These are phyloP conservation scores for Oscheius sp. DNA, from an alignment of 2,888 invertebrate species.

Conservation along the genomic window DNA sequence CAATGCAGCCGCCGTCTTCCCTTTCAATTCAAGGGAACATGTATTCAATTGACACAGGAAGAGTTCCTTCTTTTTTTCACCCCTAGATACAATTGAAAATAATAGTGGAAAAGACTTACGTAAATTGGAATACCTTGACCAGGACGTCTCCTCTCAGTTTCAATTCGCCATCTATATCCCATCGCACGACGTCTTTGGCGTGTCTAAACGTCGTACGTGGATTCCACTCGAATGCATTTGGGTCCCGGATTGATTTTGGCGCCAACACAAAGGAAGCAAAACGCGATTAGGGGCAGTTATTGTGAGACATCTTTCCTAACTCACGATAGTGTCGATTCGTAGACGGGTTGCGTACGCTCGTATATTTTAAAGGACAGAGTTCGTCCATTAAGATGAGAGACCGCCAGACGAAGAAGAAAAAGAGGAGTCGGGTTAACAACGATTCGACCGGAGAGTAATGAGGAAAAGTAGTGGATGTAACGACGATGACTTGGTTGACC, in stretches of 20 bases:
- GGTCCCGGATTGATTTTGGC: conserved; percentile 10
- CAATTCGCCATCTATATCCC: conserved; percentile 71
- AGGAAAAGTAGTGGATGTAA: conserved; percentile 90
- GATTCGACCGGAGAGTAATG: conserved; percentile 86
- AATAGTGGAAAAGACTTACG: conserved; percentile 3
- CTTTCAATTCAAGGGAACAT: conserved; percentile 79
- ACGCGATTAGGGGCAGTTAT: conserved; percentile 7
- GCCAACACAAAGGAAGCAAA: conserved; percentile 14
- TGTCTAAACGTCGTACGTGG: conserved; percentile 32
- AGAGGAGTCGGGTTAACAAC: conserved; percentile 87
- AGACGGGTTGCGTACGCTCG: conserved; percentile 88
- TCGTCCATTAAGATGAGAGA: conserved; percentile 66
- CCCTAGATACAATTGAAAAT: neutral
- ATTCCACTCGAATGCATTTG: conserved; percentile 18
- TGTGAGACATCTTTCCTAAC: conserved; percentile 6
- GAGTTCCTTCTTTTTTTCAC: conserved; percentile 66
- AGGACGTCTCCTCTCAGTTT: conserved; percentile 87
- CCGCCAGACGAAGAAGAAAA: conserved; percentile 78
- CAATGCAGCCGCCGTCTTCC: conserved; percentile 76
- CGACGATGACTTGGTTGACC: conserved; percentile 49
- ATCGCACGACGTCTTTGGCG: conserved; percentile 40
- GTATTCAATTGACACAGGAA: conserved; percentile 93
- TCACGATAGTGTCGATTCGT: conserved; percentile 77
- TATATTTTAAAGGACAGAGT: conserved; percentile 78
- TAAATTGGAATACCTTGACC: conserved; percentile 78